Base-by-base conservation (phyloP, 2,113 vertebrate genomes). In the Ramphastos sulfuratus region DNA sequence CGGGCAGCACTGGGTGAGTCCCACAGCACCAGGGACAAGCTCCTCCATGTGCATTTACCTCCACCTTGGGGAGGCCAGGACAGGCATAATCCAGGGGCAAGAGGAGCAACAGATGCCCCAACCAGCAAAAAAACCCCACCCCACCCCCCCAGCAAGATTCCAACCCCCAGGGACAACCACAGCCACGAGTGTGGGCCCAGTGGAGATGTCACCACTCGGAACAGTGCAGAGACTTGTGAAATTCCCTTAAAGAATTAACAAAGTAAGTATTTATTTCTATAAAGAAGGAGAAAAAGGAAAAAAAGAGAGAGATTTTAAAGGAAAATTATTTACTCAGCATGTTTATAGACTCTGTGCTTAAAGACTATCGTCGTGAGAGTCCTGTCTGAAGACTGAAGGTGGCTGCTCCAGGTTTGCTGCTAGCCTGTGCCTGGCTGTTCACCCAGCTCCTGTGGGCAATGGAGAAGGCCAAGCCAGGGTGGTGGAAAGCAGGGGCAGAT, bases 311-410 rank as follows among this genome's bases (percentile, higher is more conserved):
- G 56, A 59, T n/a, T 95, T 96, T 97, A 96, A 97, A 87, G 94
- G 89, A 71, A 93, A 94, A 82, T 90, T 87, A 92, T 96, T 87
- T 96, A 96, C 95, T 94, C 92, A 81, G 97, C 97, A 97, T 97
- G 96, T 96, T 95, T 89, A 59, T 95, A 92, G 82, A 74, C 64
- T 94, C 80, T 89, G 52, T 30, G 83, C 93, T 89, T 63, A 85
- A 78, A 82, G 89, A 87, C 93, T 92, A 58, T 91, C 3, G 5
- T 33, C 39, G 21, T 33, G 46, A 73, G 85, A 64, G 83, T 42
- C 1, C 1, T 50, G 59, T n/a, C 65, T 3, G 9, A 17, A 89
- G 91, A 39, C 74, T 52, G 88, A 86, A 69, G 83, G 75, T 25
- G 85, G 63, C 64, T 54, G 78, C 61, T 81, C 67, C 0, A 0